Evolutionary conservation across 2,797 vertebrate species (phyloP), one percentile per base, ranked within the genome.

Genomic region (Galaxias olidus): DNA sequence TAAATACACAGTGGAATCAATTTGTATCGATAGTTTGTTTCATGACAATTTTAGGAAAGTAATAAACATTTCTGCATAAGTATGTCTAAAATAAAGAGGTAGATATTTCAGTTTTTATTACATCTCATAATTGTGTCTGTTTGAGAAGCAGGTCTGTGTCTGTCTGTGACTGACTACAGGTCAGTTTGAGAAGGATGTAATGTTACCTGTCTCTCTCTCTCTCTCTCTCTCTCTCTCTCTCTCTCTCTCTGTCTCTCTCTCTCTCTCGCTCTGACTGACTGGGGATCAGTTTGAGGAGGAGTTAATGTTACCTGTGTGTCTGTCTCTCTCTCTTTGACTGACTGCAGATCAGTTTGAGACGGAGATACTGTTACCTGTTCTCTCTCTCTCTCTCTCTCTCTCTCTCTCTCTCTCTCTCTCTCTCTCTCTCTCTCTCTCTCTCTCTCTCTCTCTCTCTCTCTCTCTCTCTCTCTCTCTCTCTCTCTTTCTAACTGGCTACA

Each of bases 151-250:
- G n/a, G n/a, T 63, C 41, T 46, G 15, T 52, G 18, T 41, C 17
- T 59, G 41, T 8, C 17, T 17, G 6, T n/a, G 43, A 4, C 18
- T 15, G 55, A 17, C 46, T 47, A 10, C 5, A 17, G 8, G 47
- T 9, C 6, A n/a, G 14, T 6, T 14, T 6, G 49, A 17, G 49
- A 9, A 15, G 14, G 14, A 15, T 11, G 15, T 13, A 15, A 17
- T 10, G 62, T 53, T 14, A n/a, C 15, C 61, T 43, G 9, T 59
- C 15, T 42, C 42, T 64, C 17, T 46, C 62, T 65, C 18, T 56
- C 52, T 49, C 14, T 42, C 63, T 51, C 14, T 41, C 46, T 65
- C 9, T 13, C 45, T 46, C 9, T 13, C 45, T 46, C 9, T 8
- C 45, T 46, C 2, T 46, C 45, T 46, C 13, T 53, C 40, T 52